Base-by-base conservation (phyloP, 2,888 invertebrate species). In the Colostygia pectinataria region DNA sequence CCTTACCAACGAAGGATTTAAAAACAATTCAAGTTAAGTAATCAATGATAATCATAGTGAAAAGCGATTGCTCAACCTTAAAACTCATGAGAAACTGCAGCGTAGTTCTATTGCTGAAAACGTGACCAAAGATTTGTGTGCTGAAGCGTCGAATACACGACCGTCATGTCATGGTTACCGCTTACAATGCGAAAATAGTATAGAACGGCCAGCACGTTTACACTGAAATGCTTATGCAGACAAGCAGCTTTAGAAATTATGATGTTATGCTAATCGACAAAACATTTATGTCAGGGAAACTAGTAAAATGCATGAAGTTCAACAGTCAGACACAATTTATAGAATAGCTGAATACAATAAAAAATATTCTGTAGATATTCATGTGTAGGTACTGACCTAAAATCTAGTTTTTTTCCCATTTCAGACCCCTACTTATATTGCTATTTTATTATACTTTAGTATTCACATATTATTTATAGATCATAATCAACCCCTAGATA, bases 1-100 rank as follows among this genome's bases (percentile, higher is more conserved):
- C 75, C 72, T 72, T 66, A 72, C 77, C 68, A 74, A 71, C 64
- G 59, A 63, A 63, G 58, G 62, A 59, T 61, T 46, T 33, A 27
- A 49, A 13, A 45, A 13, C 6, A 39, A 18, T 0, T 9, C 12
- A 38, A 12, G 7, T 4, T 15, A 9, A 20, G n/a, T 13, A 32
- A 9, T 4, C 23, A 10, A n/a, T n/a, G n/a, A 5, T 20, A 20
- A 4, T 5, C 1, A 20, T 20, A 5, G 20, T 5, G 6, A 20
- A 20, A 33, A 39, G 13, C n/a, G 10, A 40, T 40, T 57, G 39
- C 41, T 24, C 28, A 50, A 49, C 33, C 14, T 24, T 28, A 24
- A 38, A 33, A 33, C 38, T 34, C 40, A 28, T 29, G 39, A 47
- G 34, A 47, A 40, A 44, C 31, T 46, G 43, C 50, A 43, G 27